These are phyloP conservation scores for Neoniphon sammara DNA, from an alignment of 2,797 vertebrate genomes.

Conservation along the genomic window DNA sequence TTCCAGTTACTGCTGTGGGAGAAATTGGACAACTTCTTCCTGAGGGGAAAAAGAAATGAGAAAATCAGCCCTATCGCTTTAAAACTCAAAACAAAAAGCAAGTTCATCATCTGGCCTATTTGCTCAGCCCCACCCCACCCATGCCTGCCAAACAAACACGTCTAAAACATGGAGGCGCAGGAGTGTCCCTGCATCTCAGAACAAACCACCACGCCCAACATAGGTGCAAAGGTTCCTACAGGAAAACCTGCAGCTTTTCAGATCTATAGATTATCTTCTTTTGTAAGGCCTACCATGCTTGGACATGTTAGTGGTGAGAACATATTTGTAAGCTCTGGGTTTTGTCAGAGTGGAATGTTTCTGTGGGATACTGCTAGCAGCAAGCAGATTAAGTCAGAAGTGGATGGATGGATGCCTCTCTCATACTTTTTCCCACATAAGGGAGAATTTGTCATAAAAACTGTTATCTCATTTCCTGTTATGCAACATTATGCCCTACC, in stretches of 20 bases:
- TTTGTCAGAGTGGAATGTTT: conserved; percentile 23
- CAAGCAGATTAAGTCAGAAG: background rate
- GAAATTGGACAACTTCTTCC: conserved; percentile 98
- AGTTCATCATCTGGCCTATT: no score
- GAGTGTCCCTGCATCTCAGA: no score
- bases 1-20: conserved; percentile 96
- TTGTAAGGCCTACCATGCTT: conserved; percentile 1
- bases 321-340: conserved; percentile 2
- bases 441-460: conserved; percentile 28
- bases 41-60: conserved; percentile 60
- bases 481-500: background rate
- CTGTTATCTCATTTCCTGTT: conserved; percentile 6
- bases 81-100: no score
- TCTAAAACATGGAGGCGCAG: no score
- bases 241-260: no score
- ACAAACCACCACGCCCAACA: no score
- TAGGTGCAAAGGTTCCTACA: no score
- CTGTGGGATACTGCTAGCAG: conserved; percentile 16
- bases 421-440: conserved; percentile 33
- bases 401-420: background rate
- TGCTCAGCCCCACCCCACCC: no score
- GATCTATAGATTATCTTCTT: background rate
- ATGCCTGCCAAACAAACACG: no score
- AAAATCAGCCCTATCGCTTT: no score
- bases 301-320: conserved; percentile 3